Conservation (phyloP, 2,797 vertebrate genomes). For the Ciconia nigra region DNA sequence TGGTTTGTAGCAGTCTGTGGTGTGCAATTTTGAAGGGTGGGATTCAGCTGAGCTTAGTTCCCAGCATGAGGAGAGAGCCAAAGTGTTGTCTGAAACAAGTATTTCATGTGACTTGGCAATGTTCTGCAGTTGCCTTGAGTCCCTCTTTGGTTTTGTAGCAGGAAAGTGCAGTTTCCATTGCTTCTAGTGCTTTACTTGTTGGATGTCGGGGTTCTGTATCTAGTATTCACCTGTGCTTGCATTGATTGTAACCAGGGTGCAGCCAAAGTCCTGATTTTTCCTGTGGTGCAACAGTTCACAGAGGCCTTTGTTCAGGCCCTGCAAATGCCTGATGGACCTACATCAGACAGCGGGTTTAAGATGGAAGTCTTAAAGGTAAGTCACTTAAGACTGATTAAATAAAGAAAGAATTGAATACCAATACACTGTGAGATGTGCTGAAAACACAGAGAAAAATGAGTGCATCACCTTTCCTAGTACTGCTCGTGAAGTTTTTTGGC, state of each 20-base stretch:
- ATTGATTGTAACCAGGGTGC: constrained; percentile 81
- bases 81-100: not conserved
- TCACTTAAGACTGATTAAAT: not conserved
- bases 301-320: constrained; percentile 96
- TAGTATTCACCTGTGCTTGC: not conserved
- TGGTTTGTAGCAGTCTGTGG: not conserved
- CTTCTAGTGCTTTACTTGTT: not conserved
- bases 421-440: not conserved
- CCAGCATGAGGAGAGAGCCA: not conserved
- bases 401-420: not conserved
- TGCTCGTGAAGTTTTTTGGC: not conserved
- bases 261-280: constrained; percentile 94
- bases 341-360: constrained; percentile 95
- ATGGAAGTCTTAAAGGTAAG: constrained; percentile 97
- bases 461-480: not conserved
- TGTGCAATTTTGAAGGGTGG: not conserved
- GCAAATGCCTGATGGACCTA: constrained; percentile 93
- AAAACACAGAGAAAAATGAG: not conserved
- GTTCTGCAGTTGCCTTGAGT: not conserved
- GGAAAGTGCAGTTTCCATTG: not conserved
- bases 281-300: constrained; percentile 97
- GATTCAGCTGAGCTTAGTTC: not conserved
- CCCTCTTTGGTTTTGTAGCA: not conserved
- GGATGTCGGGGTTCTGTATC: not conserved
- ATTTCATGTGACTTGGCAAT: not conserved